Evolutionary conservation across 1,140 invertebrate genomes (phyloP), one percentile per base, ranked within the genome.

Genomic region (Thalassaphorura encarpata): DNA sequence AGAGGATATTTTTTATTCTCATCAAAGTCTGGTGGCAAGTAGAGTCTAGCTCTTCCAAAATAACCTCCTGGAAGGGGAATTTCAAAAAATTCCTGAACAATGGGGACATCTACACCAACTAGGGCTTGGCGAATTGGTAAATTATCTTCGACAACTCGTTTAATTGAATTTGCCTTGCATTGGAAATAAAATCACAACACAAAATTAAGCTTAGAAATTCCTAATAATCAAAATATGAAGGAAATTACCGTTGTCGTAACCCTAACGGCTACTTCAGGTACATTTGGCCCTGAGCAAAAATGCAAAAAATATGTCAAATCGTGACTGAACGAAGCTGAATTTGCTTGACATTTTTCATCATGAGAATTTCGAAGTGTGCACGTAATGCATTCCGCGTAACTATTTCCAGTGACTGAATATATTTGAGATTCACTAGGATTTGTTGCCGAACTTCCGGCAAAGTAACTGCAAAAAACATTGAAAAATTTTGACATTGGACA

Each of bases 1-100:
- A 93, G 79, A 0, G 92, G 90, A 75, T 95, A 96, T 63, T 82
- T 80, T 26, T 80, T 81, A 24, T 72, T 75, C 16, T 78, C 73
- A 69, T 87, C 79, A 41, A 85, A 78, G 39, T 80, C 77, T 0
- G 84, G 83, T 24, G 87, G 88, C 27, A 89, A 67, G 57, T 81
- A 75, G 24, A 91, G 71, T 59, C 79, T 75, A 13, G 85, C 85
- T 42, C 81, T 77, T 2, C 84, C 16, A 26, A 77, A 76, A 67
- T 82, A 81, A 0, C 80, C 81, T 63, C 78, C 79, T 8, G 75
- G 71, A 15, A 89, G 72, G 0, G 80, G 74, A 3, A 89, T 80
- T 15, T 78, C 77, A 6, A 84, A 72, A 45, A 80, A 13, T 5
- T n/a, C 79, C 52, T 79, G 74, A 29, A 78, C 78, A n/a, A 69